Base-by-base conservation (phyloP, 1,140 invertebrate species). In the Scaptodrosophila lebanonensis region DNA sequence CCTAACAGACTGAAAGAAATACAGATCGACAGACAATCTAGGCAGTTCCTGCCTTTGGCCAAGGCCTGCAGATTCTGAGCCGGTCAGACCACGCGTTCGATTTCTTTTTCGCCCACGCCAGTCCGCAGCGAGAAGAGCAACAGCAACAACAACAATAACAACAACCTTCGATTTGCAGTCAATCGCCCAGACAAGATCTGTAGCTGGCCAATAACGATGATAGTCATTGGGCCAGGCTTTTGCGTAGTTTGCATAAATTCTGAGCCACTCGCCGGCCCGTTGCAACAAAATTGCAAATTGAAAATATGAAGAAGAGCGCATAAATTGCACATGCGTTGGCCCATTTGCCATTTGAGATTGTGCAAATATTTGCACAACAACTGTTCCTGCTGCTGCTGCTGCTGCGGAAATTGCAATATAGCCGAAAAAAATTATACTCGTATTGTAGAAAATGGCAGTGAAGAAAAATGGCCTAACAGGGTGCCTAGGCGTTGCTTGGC, bases 251-350 rank as follows among this genome's bases (percentile, higher is more conserved):
- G 66, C 75, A 82, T 82, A 82, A 82, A 79, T 79, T 82, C 51
- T 63, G 52, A 45, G 17, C 50, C 38, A 43, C 44, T 44, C 27
- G 52, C 11, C 27, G 13, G 17, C 13, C 36, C 33, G 54, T 29
- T 36, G 53, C 38, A 20, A 33, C 13, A 40, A 45, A 65, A 65
- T 61, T 60, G 70, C 69, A 82, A 82, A 82, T 82, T 82, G 75
- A 82, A 82, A 82, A 82, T 82, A 66, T 82, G 70, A 82, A 82
- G 69, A 82, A 82, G 75, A 76, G 75, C 66, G 70, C 76, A 82
- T 82, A 82, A 82, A 82, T 82, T 83, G 75, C 4, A n/a, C n/a
- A n/a, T 16, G 9, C 22, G 8, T 4, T 8, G 8, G 22, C 8
- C 8, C 8, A 3, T 25, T 25, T 3, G 8, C 22, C 8, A 4